These are phyloP conservation scores for Hydra vulgaris DNA, from an alignment of 30 jellyfish, hydroid and myxozoan genomes.

Conservation along the genomic window DNA sequence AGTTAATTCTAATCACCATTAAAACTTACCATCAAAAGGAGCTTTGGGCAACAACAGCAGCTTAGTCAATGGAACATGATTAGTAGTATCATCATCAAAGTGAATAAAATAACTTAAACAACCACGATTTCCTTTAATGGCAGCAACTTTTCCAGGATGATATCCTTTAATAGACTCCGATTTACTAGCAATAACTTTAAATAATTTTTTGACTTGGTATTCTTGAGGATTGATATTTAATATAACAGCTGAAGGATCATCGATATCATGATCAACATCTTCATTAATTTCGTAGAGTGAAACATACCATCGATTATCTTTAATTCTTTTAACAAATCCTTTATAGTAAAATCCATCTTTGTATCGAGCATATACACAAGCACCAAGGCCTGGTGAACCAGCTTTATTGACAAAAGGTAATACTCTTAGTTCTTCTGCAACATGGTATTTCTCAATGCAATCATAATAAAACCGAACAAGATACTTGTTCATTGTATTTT, in stretches of 20 bases:
- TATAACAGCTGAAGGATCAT: conserved; percentile 84
- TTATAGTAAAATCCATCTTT: conserved; percentile 65
- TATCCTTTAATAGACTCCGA: conserved; percentile 29
- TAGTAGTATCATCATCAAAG: conserved; percentile 77
- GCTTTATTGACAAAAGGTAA: conserved; percentile 6
- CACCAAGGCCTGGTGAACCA: conserved; percentile 81
- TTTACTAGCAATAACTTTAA: conserved; percentile 34
- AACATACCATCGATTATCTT: conserved; percentile 53
- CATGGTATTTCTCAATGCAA: conserved; percentile 1
- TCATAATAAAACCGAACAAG: conserved; percentile 21
- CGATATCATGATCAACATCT: conserved; percentile 59
- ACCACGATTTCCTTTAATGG: conserved; percentile 43
- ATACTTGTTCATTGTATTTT: conserved; percentile 5
- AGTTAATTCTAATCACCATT: no score
- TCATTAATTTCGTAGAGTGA: conserved; percentile 48
- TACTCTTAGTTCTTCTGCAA: conserved; percentile 10
- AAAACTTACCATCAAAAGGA: conserved; percentile 48
- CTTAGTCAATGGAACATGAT: conserved; percentile 61
- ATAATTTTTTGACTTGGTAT: conserved; percentile 30
- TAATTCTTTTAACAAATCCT: conserved; percentile 55
- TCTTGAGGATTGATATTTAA: conserved; percentile 61
- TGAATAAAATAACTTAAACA: conserved; percentile 48
- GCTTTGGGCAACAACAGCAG: conserved; percentile 76
- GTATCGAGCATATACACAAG: conserved; percentile 76
- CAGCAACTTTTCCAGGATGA: conserved; percentile 67